Evolutionary conservation across 1,140 invertebrate genomes (phyloP).

Genomic region (Phocides pigmalion): DNA sequence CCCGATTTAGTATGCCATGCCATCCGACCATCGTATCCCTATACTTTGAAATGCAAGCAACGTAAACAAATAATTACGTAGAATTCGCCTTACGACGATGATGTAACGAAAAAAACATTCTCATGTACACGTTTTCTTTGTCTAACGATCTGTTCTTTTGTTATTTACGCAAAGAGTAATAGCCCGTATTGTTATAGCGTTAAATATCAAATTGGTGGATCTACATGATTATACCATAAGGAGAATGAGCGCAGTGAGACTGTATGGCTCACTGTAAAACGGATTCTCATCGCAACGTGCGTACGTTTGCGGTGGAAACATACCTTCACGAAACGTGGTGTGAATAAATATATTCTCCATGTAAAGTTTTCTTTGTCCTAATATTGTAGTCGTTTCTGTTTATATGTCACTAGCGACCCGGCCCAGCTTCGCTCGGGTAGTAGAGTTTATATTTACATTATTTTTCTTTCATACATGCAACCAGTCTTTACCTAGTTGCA

Average conservation of each 20-base stretch:
- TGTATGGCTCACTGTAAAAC: conserved; percentile 16
- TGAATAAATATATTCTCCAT: conserved; percentile 2
- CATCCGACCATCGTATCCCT: conserved; percentile 7
- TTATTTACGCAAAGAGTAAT: background rate
- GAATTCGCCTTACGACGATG: conserved; percentile 35
- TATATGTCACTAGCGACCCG: too few relatives aligned
- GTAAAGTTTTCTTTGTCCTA: conserved; percentile 18
- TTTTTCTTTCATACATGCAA: too few relatives aligned
- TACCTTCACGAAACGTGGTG: conserved; percentile 11
- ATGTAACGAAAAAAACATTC: conserved; percentile 44
- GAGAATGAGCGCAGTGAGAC: conserved; percentile 15
- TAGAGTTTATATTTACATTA: too few relatives aligned
- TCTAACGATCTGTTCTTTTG: conserved; percentile 5
- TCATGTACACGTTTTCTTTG: conserved; percentile 5
- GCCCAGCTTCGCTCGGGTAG: too few relatives aligned
- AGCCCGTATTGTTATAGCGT: background rate
- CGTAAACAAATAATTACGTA: conserved; percentile 45
- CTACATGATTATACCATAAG: conserved; percentile 10
- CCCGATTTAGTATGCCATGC: conserved; percentile 23
- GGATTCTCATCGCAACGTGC: conserved; percentile 3
- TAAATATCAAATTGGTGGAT: conserved; percentile 2
- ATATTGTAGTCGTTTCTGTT: background rate
- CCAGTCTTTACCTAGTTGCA: too few relatives aligned
- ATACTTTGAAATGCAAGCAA: conserved; percentile 41
- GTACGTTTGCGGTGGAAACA: conserved; percentile 24